Percentiles rank a stretch among this genome's conserved stretches.
phyloP scores from a whole-genome alignment of 1,140 invertebrate species.

The Lucilia cuprina region DNA sequence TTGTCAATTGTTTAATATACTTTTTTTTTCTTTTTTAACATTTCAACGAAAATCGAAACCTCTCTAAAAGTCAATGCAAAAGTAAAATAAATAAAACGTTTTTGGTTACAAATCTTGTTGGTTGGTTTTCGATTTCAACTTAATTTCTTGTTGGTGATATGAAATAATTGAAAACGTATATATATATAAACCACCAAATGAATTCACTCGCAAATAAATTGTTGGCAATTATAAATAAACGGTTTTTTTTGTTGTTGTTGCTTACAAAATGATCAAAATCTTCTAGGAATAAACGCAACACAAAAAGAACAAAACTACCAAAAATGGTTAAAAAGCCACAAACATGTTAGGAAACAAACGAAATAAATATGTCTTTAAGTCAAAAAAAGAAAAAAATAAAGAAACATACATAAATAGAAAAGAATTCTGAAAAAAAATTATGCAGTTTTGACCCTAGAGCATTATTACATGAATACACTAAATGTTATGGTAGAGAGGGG shows the following conservation, averaged over 20 bases:
- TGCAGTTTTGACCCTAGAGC: constrained; percentile 12
- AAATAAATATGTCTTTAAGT: neutral
- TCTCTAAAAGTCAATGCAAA: neutral
- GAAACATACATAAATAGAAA: neutral
- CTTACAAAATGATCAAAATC: neutral
- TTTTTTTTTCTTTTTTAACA: no score
- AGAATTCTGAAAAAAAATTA: neutral
- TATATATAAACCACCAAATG: neutral
- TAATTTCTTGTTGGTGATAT: neutral
- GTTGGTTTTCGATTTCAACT: neutral
- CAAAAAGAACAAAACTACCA: neutral
- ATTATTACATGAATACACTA: neutral
- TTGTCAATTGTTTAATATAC: neutral
- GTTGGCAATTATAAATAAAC: constrained; percentile 9
- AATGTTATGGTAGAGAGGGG: neutral
- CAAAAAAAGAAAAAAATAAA: neutral
- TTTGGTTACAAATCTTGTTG: neutral
- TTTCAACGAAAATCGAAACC: neutral
- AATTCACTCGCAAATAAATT: neutral
- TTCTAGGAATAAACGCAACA: neutral
- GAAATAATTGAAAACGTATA: neutral
- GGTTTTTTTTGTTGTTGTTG: neutral
- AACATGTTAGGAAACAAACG: neutral
- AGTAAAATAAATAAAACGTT: neutral
- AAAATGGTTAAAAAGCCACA: neutral